Conservation (phyloP, 2,797 vertebrate species). For the Mus minutoides region DNA sequence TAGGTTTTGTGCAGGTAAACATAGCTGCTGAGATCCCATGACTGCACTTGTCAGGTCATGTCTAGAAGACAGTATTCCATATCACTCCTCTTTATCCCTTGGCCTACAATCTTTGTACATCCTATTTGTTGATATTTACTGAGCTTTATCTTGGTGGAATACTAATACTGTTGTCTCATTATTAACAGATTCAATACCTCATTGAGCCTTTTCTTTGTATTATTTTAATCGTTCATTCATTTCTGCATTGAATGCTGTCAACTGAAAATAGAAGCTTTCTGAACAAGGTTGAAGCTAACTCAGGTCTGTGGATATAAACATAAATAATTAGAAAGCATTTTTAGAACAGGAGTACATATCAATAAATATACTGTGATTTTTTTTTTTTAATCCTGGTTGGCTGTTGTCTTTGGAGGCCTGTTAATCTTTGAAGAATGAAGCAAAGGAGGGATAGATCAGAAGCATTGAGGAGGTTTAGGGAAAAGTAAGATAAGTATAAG, state of each 20-base stretch:
- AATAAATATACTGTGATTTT: neutral
- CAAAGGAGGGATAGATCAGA: neutral
- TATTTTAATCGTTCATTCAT: neutral
- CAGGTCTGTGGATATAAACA: neutral
- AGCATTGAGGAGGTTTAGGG: neutral
- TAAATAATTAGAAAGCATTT: neutral
- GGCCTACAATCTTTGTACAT: neutral
- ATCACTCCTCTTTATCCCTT: neutral
- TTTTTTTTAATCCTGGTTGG: neutral
- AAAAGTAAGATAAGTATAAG: neutral
- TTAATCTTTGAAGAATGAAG: no score
- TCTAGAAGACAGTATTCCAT: neutral
- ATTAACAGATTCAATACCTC: no score
- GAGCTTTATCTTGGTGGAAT: no score
- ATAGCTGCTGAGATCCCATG: neutral
- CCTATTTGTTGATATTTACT: no score
- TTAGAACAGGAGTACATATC: neutral
- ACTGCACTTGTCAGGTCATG: neutral
- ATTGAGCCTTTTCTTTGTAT: neutral
- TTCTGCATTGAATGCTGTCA: no score
- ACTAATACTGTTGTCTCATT: no score
- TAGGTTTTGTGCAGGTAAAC: neutral
- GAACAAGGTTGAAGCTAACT: no score
- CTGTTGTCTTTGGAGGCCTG: neutral
- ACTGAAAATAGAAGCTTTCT: neutral